Percentiles rank a stretch among this genome's conserved stretches.
phyloP scores from a whole-genome alignment of 2,113 vertebrate genomes.

The Leucoraja erinaceus region DNA sequence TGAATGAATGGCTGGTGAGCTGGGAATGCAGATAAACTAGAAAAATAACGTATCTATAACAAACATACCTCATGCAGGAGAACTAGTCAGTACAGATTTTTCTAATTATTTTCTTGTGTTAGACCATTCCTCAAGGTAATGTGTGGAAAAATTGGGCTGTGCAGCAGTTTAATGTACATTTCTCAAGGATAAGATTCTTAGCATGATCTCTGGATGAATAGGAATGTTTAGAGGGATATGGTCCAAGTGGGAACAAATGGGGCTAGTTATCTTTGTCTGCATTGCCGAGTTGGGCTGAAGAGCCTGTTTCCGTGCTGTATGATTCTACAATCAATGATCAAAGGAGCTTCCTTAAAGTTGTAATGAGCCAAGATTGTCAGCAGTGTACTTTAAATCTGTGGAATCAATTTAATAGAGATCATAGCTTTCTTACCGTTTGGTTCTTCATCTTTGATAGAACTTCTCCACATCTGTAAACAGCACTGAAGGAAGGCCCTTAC shows the following conservation, averaged over 20 bases:
- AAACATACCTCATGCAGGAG: background rate
- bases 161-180: too few relatives aligned
- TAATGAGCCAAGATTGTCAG: background rate
- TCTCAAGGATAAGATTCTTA: too few relatives aligned
- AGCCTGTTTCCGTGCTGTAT: too few relatives aligned
- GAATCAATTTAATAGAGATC: background rate
- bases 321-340: background rate
- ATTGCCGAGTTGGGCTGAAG: too few relatives aligned
- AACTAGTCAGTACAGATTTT: background rate
- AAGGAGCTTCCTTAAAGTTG: background rate
- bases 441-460: background rate
- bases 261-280: too few relatives aligned
- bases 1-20: background rate
- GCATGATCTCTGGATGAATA: too few relatives aligned
- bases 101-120: background rate
- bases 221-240: too few relatives aligned
- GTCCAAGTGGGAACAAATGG: too few relatives aligned
- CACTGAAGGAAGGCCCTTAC: background rate
- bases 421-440: background rate
- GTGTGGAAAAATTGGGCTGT: too few relatives aligned
- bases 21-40: background rate
- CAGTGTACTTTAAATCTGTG: background rate
- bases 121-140: too few relatives aligned
- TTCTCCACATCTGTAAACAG: background rate
- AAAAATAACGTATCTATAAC: background rate